Evolutionary conservation across 1,140 invertebrate genomes (phyloP), one percentile per base, ranked within the genome.

Genomic region (Drosophila simulans): DNA sequence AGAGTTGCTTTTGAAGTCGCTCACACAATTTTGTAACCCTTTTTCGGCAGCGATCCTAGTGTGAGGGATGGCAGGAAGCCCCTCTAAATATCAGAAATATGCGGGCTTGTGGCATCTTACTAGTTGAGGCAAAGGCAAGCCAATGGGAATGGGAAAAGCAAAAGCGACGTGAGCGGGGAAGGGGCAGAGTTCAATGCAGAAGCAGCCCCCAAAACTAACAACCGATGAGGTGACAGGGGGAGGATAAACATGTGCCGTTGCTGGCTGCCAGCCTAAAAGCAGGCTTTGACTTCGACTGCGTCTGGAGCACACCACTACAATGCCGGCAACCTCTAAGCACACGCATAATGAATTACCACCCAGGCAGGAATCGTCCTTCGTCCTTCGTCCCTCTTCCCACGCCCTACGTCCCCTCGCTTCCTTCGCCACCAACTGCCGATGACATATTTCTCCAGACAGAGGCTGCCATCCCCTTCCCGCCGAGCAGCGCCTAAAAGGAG

Each of bases 291-390:
- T 71, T 71, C 52, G 65, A 27, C 54, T 12, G 65, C 54, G 64
- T 70, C 62, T 68, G 31, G 49, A 48, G 58, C 51, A 48, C 78
- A 72, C 58, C 63, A 84, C 60, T 79, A 88, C 84, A 84, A 84
- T 80, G 72, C 45, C 76, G 51, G 64, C 78, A 84, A 69, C 73
- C 81, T 89, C 80, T 90, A 84, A 89, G 84, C 85, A 90, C 80
- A 90, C 84, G 80, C 84, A 89, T 89, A 89, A 89, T 89, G 85
- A 89, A 89, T 89, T 89, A 80, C 81, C 80, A 76, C 69, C 72
- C 76, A 70, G 60, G 42, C 59, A 66, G 64, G 59, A 46, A 42
- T 56, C 51, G 46, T 34, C 53, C 25, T 49, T 13, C 37, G 48
- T 37, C 31, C 37, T 31, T 55, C 25, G 43, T 51, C 17, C 13